Evolutionary conservation across 2,888 invertebrate species (phyloP).

Genomic region (Sarcophaga caerulescens): DNA sequence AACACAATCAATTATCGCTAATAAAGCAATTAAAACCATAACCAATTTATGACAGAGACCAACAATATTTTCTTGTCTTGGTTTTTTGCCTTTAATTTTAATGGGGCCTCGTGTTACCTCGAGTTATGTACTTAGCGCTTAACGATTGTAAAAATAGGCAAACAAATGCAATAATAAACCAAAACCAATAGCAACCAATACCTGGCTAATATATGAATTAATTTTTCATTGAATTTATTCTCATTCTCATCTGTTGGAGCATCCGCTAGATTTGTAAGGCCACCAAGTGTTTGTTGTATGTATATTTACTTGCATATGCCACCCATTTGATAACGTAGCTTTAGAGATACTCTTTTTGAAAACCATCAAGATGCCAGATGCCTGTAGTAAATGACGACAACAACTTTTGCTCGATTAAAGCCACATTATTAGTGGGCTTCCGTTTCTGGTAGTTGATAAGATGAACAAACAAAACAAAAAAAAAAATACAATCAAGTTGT

Average conservation of each 20-base stretch:
- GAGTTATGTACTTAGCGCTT: no score
- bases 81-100: no score
- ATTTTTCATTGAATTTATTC: not conserved
- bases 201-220: not conserved
- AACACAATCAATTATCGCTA: no score
- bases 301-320: not conserved
- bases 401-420: slow-evolving; percentile 56
- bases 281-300: not conserved
- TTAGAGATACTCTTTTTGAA: not conserved
- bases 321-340: not conserved
- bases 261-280: not conserved
- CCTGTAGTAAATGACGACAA: slow-evolving; percentile 35
- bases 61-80: no score
- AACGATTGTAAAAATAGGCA: no score
- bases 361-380: slow-evolving; percentile 3
- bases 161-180: no score
- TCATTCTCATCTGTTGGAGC: not conserved
- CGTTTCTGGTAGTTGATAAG: slow-evolving; percentile 53
- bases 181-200: not conserved
- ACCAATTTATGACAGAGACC: no score
- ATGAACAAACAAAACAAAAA: slow-evolving; percentile 9
- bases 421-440: slow-evolving; percentile 66
- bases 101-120: no score
- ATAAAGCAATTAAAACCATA: no score
- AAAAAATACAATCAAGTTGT: slow-evolving; percentile 2